Evolutionary conservation across 2,888 invertebrate genomes (phyloP).

Genomic region (Antitype chi): DNA sequence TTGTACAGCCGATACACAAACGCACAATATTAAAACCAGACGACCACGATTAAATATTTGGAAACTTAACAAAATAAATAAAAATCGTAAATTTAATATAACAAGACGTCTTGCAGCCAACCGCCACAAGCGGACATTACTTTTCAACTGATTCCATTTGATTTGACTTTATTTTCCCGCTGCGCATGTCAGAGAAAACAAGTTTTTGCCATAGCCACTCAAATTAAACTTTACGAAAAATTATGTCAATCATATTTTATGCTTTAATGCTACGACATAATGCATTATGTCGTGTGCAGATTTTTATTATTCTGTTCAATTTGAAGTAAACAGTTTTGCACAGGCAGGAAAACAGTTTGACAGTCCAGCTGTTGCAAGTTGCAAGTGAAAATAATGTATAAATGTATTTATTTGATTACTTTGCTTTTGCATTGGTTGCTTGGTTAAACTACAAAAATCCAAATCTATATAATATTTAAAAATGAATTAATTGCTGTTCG

Average conservation of each 20-base stretch:
- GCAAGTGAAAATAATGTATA: constrained; percentile 27
- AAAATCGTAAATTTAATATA: constrained; percentile 83
- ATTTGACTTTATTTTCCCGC: constrained; percentile 72
- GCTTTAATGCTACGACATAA: neutral
- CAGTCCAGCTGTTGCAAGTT: constrained; percentile 35
- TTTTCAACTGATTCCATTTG: constrained; percentile 82
- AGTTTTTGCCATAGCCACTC: constrained; percentile 27
- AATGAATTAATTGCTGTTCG: too few relatives aligned
- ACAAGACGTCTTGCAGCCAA: constrained; percentile 73
- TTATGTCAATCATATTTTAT: neutral
- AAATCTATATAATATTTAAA: too few relatives aligned
- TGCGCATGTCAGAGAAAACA: constrained; percentile 64
- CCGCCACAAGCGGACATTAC: constrained; percentile 80
- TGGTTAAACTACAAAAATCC: neutral
- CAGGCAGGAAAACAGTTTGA: constrained; percentile 32
- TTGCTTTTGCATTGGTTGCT: neutral
- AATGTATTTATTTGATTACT: neutral
- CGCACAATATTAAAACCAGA: constrained; percentile 72
- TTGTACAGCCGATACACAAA: constrained; percentile 70
- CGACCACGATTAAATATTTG: constrained; percentile 81
- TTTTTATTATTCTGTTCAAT: neutral
- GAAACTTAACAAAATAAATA: constrained; percentile 84
- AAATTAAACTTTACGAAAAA: constrained; percentile 32
- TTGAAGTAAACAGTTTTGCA: neutral
- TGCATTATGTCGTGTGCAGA: constrained; percentile 17